Evolutionary conservation across 2,888 invertebrate genomes (phyloP), one percentile per base, ranked within the genome.

Genomic region (Cheilosia variabilis): DNA sequence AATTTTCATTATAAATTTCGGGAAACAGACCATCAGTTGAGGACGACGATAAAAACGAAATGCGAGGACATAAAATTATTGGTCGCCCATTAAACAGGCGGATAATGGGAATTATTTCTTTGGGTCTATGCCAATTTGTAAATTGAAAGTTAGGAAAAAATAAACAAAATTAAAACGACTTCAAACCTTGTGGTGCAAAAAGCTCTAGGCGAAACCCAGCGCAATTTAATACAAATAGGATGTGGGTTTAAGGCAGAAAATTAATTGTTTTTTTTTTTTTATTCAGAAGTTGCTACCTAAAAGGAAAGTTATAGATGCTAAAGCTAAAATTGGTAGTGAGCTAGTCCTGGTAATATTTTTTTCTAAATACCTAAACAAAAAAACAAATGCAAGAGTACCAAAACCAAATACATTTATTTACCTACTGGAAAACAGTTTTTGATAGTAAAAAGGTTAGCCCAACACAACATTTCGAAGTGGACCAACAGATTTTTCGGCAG

Each of bases 1-100:
- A 50, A 45, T 58, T 76, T 68, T 73, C 57, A 62, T 78, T 73
- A 78, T 73, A 65, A 82, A 76, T 71, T 82, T 73, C 27, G 50
- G 37, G 57, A 66, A 69, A 69, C 37, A 69, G 34, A 37, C 72
- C 66, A 75, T 83, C 57, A 73, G 57, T 73, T 57, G 50, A 52
- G 22, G 57, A 43, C 52, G 73, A 58, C 45, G 63, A 73, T 57
- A 72, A 72, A 37, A 68, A 34, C n/a, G 58, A 27, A 47, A 57
- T 19, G 50, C 45, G 62, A 63, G 65, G 45, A 37, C 75, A 55
- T 77, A 45, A 77, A 69, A 77, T 77, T 68, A 69, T 75, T 45
- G 65, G 69, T 41, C 24, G 63, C n/a, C 52, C 73, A 78, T 73
- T 60, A 73, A 69, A 57, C 27, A 9, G 10, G 9, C 9, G 50